Evolutionary conservation across 2,113 vertebrate genomes (phyloP), one percentile per base, ranked within the genome.

Genomic region (Syngnathus scovelli): DNA sequence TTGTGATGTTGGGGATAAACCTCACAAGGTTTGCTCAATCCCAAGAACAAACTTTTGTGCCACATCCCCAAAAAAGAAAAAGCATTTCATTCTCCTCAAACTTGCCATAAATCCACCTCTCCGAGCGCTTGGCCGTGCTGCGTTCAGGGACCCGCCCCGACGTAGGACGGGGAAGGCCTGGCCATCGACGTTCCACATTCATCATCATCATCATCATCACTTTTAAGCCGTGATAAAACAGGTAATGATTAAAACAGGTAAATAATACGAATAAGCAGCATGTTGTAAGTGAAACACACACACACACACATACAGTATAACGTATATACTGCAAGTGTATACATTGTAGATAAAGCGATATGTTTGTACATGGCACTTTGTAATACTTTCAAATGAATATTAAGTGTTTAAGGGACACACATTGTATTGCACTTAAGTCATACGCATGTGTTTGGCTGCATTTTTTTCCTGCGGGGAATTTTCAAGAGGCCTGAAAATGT

Each of bases 351-450:
- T 89, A 91, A 89, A 93, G 87, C 86, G 84, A 91, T 90, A 91
- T 87, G 90, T 88, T 89, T 91, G 85, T 87, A 90, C 79, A 88
- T 77, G 74, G 72, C 67, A 68, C 71, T 70, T 87, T 87, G 87
- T 82, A 87, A 80, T 84, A 85, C 80, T 84, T 77, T 64, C 83
- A 77, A 85, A 86, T 84, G 70, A 80, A 80, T 85, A 88, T 80
- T 85, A 90, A 87, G 85, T 84, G 77, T 89, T 90, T 89, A 90
- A 86, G 46, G 43, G 33, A 37, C 33, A 64, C 13, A 64, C 15
- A 86, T 81, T 88, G 83, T 97, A 98, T 98, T 98, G 96, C 96
- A 98, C 96, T 92, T 93, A 92, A 87, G 41, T 93, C 90, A 89
- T 85, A 85, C 90, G 76, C 89, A 93, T 90, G 88, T 83, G 88